phyloP scores from a whole-genome alignment of 2,113 vertebrate genomes.

The Ptilorrhoa leucosticta region DNA sequence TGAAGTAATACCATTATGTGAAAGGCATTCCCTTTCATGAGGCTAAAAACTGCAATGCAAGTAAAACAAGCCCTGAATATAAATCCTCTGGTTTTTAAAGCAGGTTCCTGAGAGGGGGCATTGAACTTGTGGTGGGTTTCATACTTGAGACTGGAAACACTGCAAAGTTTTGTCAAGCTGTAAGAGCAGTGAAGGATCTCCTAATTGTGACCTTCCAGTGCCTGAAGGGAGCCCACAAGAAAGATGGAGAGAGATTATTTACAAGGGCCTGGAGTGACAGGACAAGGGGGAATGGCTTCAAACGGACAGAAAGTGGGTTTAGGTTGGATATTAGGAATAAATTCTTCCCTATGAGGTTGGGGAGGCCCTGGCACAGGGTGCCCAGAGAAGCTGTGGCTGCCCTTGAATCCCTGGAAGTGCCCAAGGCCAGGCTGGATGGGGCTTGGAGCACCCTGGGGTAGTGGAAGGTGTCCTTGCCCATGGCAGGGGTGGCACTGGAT shows the following conservation, averaged over 20 bases:
- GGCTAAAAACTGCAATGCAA: background rate
- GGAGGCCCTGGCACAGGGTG: background rate
- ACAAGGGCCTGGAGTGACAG: background rate
- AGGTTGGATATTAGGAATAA: background rate
- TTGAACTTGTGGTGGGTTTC: background rate
- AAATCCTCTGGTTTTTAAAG: background rate
- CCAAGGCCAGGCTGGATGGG: background rate
- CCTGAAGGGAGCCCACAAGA: background rate
- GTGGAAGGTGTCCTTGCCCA: background rate
- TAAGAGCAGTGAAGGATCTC: background rate
- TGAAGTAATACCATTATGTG: background rate
- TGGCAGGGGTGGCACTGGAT: background rate
- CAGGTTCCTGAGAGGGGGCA: background rate
- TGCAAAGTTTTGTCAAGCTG: background rate
- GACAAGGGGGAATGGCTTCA: background rate
- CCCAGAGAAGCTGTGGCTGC: background rate
- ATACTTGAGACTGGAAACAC: background rate
- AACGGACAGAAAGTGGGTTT: background rate
- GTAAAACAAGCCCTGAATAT: background rate
- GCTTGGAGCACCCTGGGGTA: fast-evolving
- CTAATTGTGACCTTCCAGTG: background rate
- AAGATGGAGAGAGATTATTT: background rate
- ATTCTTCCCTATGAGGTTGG: background rate
- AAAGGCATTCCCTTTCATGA: background rate
- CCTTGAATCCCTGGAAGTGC: background rate